Conservation (phyloP, 2,888 invertebrate species). For the Leptinotarsa rubiginosa region DNA sequence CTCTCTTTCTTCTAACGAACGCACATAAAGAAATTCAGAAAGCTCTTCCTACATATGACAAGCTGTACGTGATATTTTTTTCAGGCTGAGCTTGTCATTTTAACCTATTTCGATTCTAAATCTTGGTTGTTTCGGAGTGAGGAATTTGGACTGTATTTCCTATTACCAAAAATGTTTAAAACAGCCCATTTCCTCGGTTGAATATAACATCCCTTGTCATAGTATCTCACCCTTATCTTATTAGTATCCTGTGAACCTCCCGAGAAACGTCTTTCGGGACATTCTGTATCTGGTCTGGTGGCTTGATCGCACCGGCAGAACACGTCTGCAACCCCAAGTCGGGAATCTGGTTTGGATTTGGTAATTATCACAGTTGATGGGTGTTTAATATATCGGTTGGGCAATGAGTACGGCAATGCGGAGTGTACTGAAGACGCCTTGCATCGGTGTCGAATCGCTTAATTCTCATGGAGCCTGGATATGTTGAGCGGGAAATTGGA, state of each 20-base stretch:
- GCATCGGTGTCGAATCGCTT: background rate
- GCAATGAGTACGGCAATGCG: background rate
- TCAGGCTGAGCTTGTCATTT: no score
- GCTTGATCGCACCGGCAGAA: background rate
- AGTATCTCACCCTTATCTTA: no score
- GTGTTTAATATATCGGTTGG: slow-evolving; percentile 4
- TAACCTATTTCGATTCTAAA: no score
- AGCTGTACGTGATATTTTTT: no score
- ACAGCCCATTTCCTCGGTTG: no score
- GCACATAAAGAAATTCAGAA: no score
- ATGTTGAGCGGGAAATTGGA: background rate
- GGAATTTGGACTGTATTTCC: no score
- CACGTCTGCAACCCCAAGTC: background rate
- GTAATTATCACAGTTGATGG: slow-evolving; percentile 5
- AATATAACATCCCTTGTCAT: no score
- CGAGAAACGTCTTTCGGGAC: background rate
- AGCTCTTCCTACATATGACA: no score
- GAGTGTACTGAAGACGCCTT: background rate
- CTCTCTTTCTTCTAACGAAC: no score
- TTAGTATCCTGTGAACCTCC: background rate
- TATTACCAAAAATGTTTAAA: no score
- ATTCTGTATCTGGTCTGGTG: background rate
- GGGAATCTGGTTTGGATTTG: background rate
- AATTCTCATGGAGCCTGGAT: background rate
- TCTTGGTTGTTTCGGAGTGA: no score